A percentile compares a stretch with the other conserved stretches of the same genome.
phyloP scores from a whole-genome alignment of 2,888 invertebrate genomes.

The Caenorhabditis japonica region DNA sequence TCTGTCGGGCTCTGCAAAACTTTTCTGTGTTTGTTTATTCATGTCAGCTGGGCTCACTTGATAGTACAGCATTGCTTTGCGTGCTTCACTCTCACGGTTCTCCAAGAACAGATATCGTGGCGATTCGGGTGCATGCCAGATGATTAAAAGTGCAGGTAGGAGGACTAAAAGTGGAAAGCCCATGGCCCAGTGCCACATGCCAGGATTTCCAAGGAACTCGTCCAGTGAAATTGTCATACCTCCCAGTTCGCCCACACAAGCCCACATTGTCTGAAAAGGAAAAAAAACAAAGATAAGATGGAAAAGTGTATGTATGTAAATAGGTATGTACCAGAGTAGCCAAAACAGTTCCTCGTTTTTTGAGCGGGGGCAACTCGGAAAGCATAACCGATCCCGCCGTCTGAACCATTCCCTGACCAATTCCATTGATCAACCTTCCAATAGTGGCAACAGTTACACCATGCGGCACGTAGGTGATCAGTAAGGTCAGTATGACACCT shows the following conservation, averaged over 20 bases:
- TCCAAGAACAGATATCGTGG: slow-evolving; percentile 67
- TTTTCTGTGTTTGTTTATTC: background rate
- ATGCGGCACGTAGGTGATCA: slow-evolving; percentile 60
- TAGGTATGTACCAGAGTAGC: slow-evolving; percentile 72
- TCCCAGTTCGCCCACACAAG: slow-evolving; percentile 70
- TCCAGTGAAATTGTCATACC: slow-evolving; percentile 70
- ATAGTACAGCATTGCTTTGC: slow-evolving; percentile 64
- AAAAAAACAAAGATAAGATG: background rate
- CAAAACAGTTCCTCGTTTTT: slow-evolving; percentile 65
- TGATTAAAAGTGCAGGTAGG: slow-evolving; percentile 58
- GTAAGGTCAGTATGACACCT: slow-evolving; percentile 65
- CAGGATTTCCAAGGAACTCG: slow-evolving; percentile 58
- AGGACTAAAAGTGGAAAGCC: slow-evolving; percentile 64
- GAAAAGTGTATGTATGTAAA: background rate
- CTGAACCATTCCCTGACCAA: slow-evolving; percentile 73
- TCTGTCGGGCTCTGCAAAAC: slow-evolving; percentile 41
- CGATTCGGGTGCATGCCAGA: slow-evolving; percentile 69
- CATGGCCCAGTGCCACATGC: slow-evolving; percentile 68
- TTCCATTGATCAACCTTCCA: slow-evolving; percentile 71
- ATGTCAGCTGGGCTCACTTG: slow-evolving; percentile 39
- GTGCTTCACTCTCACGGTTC: slow-evolving; percentile 60
- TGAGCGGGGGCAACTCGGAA: slow-evolving; percentile 68
- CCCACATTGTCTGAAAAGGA: slow-evolving; percentile 75
- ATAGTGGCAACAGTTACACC: slow-evolving; percentile 64
- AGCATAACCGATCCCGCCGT: slow-evolving; percentile 73